phyloP scores from a whole-genome alignment of 2,797 vertebrate species.

The Microctenopoma lineatum region DNA sequence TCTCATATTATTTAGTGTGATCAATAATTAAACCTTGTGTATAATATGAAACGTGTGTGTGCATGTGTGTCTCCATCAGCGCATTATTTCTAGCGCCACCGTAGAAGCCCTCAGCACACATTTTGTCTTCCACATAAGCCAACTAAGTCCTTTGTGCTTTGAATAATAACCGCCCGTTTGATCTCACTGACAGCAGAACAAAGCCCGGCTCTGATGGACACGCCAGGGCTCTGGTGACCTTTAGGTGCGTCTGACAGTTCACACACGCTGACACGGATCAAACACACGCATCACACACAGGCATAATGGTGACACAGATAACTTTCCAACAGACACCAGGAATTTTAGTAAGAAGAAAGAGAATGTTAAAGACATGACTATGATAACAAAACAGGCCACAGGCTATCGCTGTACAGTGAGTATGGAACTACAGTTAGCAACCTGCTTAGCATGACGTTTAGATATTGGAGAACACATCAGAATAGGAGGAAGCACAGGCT shows the following conservation, averaged over 20 bases:
- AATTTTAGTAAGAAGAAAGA: too few species aligned
- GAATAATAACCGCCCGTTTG: slow-evolving; percentile 42
- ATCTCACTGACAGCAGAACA: slow-evolving; percentile 55
- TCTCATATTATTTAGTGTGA: too few species aligned
- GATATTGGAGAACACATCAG: too few species aligned
- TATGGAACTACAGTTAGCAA: too few species aligned
- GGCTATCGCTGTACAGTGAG: too few species aligned
- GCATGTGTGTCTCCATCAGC: background rate
- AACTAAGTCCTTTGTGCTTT: slow-evolving; percentile 24
- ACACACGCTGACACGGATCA: slow-evolving; percentile 44
- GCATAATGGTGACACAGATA: background rate
- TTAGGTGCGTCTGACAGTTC: slow-evolving; percentile 57
- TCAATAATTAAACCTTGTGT: too few species aligned
- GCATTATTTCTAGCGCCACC: background rate
- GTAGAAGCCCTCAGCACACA: slow-evolving; percentile 3
- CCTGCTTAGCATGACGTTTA: too few species aligned
- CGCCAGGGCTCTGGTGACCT: slow-evolving; percentile 53
- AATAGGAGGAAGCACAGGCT: too few species aligned
- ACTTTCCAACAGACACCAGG: too few species aligned
- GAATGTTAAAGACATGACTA: too few species aligned
- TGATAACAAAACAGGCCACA: background rate
- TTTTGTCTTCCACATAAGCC: slow-evolving; percentile 24
- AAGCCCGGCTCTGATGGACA: slow-evolving; percentile 34
- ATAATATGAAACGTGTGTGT: background rate
- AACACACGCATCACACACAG: slow-evolving; percentile 8